Evolutionary conservation across 1,140 invertebrate genomes (phyloP).

Genomic region (Himalopsyche phryganea): DNA sequence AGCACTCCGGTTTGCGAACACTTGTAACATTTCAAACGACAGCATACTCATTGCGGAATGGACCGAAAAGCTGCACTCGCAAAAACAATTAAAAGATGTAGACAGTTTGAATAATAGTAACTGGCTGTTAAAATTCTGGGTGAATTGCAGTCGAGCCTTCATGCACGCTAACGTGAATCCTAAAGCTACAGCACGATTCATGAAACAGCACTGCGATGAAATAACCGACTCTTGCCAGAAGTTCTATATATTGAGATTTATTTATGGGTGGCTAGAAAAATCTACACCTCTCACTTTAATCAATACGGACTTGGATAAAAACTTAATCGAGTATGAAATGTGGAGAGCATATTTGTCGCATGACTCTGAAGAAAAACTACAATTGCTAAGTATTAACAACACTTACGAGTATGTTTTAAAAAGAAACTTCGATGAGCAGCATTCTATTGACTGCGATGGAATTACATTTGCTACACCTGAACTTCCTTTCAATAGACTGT

Average conservation of each 20-base stretch:
- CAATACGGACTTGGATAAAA: conserved; percentile 42
- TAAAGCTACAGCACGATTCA: conserved; percentile 54
- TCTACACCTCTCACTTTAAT: conserved; percentile 37
- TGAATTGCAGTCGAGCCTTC: conserved; percentile 56
- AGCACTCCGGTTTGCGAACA: conserved; percentile 56
- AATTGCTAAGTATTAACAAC: conserved; percentile 41
- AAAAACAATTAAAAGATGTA: conserved; percentile 38
- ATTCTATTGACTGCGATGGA: background rate
- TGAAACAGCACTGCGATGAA: conserved; percentile 50
- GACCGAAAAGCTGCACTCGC: conserved; percentile 43
- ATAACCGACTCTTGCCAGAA: conserved; percentile 47
- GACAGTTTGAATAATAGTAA: conserved; percentile 37
- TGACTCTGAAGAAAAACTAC: conserved; percentile 37
- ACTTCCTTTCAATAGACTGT: conserved; percentile 39
- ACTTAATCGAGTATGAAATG: conserved; percentile 54
- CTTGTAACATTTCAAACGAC: conserved; percentile 48
- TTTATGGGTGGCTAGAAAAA: conserved; percentile 52
- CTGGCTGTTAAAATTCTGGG: conserved; percentile 52
- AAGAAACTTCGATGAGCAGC: conserved; percentile 5
- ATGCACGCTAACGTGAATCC: conserved; percentile 52
- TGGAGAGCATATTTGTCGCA: conserved; percentile 49
- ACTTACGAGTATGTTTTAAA: conserved; percentile 34
- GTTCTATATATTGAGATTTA: conserved; percentile 53
- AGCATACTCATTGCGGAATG: conserved; percentile 54
- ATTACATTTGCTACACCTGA: background rate